A percentile compares a stretch with the other conserved stretches of the same genome.
Evolutionary conservation across 2,888 invertebrate genomes (phyloP).

Genomic region (Sminthurinus aureus): DNA sequence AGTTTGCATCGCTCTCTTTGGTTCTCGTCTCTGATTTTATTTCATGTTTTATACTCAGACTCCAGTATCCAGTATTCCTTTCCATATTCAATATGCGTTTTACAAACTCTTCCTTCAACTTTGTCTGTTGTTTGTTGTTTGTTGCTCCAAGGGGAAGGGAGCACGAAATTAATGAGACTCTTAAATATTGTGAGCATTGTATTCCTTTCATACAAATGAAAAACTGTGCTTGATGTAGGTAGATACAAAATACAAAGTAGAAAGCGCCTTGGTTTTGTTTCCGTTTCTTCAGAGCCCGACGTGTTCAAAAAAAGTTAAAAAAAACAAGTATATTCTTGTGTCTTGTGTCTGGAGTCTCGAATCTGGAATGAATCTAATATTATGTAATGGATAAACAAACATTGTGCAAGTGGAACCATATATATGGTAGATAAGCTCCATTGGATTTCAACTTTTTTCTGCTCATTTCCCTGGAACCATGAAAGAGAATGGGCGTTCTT

Average conservation of each 20-base stretch:
- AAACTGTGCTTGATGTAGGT: too few species aligned
- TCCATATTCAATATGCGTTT: background rate
- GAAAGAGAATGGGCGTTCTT: conserved; percentile 5
- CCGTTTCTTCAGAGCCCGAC: background rate
- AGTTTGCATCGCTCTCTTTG: too few species aligned
- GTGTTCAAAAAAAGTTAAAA: conserved; percentile 5
- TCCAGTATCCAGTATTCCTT: conserved; percentile 9
- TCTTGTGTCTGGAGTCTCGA: too few species aligned
- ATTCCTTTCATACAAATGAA: conserved; percentile 1
- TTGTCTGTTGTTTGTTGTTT: background rate
- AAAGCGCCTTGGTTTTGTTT: background rate
- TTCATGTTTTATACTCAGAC: background rate
- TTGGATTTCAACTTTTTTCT: conserved; percentile 1
- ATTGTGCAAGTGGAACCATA: background rate
- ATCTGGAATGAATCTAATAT: too few species aligned
- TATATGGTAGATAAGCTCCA: background rate
- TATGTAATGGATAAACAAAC: background rate
- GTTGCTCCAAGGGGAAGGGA: conserved; percentile 40
- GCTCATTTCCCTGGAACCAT: background rate
- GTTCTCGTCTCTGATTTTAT: conserved; percentile 15
- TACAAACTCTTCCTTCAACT: too few species aligned
- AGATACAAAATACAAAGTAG: background rate
- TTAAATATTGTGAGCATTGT: conserved; percentile 44
- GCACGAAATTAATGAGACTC: conserved; percentile 45
- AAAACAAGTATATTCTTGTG: background rate